These are phyloP conservation scores for Tetramorium parvispinum DNA, from an alignment of 1,140 invertebrate species.

Conservation along the genomic window DNA sequence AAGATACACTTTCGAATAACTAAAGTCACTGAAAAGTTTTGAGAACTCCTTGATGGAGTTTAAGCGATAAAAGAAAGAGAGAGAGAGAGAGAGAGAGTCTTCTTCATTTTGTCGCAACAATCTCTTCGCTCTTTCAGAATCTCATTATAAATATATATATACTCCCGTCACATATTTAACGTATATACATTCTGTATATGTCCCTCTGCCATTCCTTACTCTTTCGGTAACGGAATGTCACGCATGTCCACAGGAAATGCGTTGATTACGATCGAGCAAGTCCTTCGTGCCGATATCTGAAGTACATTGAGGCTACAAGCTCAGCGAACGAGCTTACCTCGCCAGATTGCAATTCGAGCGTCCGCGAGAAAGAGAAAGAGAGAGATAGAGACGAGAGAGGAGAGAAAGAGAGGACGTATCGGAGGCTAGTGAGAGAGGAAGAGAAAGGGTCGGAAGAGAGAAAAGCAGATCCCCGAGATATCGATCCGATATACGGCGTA, in stretches of 20 bases:
- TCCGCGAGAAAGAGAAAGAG: not conserved
- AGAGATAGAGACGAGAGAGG: not conserved
- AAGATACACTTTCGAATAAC: not conserved
- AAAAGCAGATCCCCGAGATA: conserved; percentile 54
- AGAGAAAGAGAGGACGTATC: not conserved
- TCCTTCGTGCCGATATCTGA: conserved; percentile 41
- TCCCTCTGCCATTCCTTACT: not conserved
- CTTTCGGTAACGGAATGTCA: not conserved
- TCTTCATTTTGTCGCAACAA: not conserved
- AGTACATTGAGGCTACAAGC: conserved; percentile 28
- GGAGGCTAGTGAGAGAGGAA: not conserved
- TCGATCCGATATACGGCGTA: conserved; percentile 53
- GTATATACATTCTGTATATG: not conserved
- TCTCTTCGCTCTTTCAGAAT: not conserved
- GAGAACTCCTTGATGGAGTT: not conserved
- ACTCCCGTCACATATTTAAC: conserved; percentile 11
- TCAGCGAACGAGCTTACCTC: conserved; percentile 19
- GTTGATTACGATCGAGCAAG: conserved; percentile 47
- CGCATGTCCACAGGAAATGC: conserved; percentile 25
- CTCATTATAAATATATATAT: conserved; percentile 5
- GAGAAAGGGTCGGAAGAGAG: not conserved
- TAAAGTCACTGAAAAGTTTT: not conserved
- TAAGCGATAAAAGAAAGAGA: not conserved
- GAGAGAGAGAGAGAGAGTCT: not conserved
- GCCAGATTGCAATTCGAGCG: conserved; percentile 39